Evolutionary conservation across 2,113 vertebrate species (phyloP), one percentile per base, ranked within the genome.

Genomic region (Sturnira hondurensis): DNA sequence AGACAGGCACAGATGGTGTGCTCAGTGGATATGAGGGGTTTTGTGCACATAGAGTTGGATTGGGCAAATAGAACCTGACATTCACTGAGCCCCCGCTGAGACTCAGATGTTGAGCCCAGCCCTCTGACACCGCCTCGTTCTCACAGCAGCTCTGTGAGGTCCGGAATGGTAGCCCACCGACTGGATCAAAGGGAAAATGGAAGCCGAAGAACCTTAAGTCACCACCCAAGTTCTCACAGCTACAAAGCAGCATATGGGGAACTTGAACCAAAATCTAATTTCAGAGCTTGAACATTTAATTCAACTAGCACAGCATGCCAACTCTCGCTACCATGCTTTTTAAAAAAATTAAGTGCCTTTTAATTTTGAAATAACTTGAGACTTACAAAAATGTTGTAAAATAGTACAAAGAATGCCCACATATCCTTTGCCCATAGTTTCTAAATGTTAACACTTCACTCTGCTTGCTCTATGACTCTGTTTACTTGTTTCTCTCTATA

Each of bases 221-320:
- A 76, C 20, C 43, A 65, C 13, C 22, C 71, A 70, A 31, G 24
- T 81, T 92, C 63, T 76, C 45, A 89, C 13, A 89, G 80, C 56
- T 68, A 47, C 12, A 36, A 45, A 80, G 36, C 16, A 74, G 65
- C 5, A 15, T 9, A 68, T 22, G 85, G 88, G 56, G 41, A 80
- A 73, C 84, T 58, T 7, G 41, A 94, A 41, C 50, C 43, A 76
- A 81, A 94, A 89, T 92, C 36, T 89, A 56, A 81, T 86, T 94
- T 17, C 43, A 89, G 89, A 81, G 31, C 20, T 89, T 85, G 68
- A 68, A 74, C 33, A 28, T 80, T 93, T 67, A 36, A 0, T 84
- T 93, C 33, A 78, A 26, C 28, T 50, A 17, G 11, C 11, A 47
- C 10, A n/a, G 5, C 76, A 73, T 81, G n/a, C 58, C 36, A 61